Conservation (phyloP, 1,140 invertebrate species). For the Leptinotarsa texana region DNA sequence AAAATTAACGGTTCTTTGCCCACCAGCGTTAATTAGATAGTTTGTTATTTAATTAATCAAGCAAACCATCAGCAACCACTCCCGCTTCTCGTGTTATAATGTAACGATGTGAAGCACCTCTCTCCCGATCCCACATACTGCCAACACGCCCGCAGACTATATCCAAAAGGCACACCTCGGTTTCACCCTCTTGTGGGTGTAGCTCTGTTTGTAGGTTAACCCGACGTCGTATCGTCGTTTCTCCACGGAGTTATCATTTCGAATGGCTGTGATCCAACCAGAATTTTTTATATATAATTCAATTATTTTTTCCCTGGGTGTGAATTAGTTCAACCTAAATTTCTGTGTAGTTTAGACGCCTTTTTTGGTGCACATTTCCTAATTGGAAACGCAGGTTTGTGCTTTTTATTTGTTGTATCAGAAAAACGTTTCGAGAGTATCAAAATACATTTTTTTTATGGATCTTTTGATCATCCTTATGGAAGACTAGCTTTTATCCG, state of each 20-base stretch:
- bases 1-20: background rate
- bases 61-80: slow-evolving; percentile 2
- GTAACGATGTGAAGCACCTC: background rate
- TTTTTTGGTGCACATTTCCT: no score
- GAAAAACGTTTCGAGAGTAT: no score
- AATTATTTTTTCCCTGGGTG: no score
- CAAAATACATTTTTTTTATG: no score
- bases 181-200: slow-evolving; percentile 5
- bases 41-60: slow-evolving; percentile 2
- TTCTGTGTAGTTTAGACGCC: no score
- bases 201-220: background rate
- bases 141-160: slow-evolving; percentile 1
- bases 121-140: background rate
- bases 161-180: background rate
- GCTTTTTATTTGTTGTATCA: no score
- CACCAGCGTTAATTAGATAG: background rate
- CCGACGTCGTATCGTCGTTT: background rate
- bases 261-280: no score
- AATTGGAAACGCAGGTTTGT: no score
- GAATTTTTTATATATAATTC: no score
- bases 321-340: no score
- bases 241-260: background rate
- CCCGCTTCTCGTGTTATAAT: background rate
- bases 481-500: no score
- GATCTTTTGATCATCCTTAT: no score